Conservation (phyloP, 2,888 invertebrate species). For the Coelinius sp. region DNA sequence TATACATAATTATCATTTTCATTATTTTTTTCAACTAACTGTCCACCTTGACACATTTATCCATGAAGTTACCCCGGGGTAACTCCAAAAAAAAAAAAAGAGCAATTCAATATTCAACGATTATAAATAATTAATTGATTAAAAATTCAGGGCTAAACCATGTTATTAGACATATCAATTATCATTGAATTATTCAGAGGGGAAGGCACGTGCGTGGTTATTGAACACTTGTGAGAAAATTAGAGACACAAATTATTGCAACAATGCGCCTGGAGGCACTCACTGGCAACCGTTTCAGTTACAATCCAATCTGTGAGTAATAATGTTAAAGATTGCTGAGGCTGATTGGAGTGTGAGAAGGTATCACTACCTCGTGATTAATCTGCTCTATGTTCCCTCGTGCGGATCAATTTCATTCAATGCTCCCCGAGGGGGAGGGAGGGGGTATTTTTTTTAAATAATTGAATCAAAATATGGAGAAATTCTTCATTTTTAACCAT, state of each 20-base stretch:
- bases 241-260: slow-evolving; percentile 4
- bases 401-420: not conserved
- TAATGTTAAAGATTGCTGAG: not conserved
- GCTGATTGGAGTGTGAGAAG: slow-evolving; percentile 11
- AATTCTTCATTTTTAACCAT: too few species aligned
- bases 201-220: not conserved
- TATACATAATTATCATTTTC: slow-evolving; percentile 24
- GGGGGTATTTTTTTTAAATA: not conserved
- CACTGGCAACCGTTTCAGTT: slow-evolving; percentile 2
- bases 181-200: too few species aligned
- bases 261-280: not conserved
- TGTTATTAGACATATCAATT: not conserved
- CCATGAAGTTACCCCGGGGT: too few species aligned
- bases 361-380: slow-evolving; percentile 5
- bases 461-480: too few species aligned
- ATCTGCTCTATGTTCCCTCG: not conserved
- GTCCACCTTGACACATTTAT: slow-evolving; percentile 34
- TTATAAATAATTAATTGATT: not conserved
- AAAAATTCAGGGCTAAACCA: not conserved
- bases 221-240: slow-evolving; percentile 1
- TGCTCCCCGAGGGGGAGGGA: too few species aligned
- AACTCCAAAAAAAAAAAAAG: too few species aligned
- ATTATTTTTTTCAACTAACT: slow-evolving; percentile 25
- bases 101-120: not conserved
- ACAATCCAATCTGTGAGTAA: not conserved